Percentiles rank a stretch among this genome's conserved stretches.
Conservation (phyloP, 1,140 invertebrate species). For the Chionoecetes opilio region DNA sequence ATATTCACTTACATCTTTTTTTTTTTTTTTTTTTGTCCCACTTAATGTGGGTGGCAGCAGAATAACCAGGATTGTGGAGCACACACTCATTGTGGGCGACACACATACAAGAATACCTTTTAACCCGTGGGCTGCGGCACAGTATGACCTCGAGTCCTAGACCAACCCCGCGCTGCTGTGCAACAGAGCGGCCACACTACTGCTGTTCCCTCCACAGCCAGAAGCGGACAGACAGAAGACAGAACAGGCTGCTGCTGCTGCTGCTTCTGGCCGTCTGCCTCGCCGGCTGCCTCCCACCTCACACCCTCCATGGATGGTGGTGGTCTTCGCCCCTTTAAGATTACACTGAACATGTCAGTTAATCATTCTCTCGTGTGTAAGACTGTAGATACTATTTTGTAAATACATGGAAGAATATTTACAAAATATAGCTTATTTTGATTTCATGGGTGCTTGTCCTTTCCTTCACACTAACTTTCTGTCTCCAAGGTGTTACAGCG, state of each 20-base stretch:
- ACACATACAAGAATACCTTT: too few relatives aligned
- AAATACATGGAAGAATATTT: not conserved
- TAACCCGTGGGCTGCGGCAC: too few relatives aligned
- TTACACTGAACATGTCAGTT: not conserved
- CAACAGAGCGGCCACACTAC: not conserved
- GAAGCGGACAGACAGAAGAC: too few relatives aligned
- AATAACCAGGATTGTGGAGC: too few relatives aligned
- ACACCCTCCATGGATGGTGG: not conserved
- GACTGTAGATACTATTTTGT: constrained; percentile 8
- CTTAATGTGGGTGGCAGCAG: too few relatives aligned
- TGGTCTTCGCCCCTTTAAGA: not conserved
- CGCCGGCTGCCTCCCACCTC: not conserved
- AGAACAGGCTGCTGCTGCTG: too few relatives aligned
- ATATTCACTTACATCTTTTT: too few relatives aligned
- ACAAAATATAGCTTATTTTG: not conserved
- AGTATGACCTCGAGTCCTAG: too few relatives aligned
- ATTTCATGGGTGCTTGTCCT: not conserved
- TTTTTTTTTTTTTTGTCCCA: too few relatives aligned
- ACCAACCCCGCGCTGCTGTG: not conserved
- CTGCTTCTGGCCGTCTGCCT: not conserved
- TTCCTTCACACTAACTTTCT: too few relatives aligned
- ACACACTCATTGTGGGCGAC: too few relatives aligned
- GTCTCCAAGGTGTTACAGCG: too few relatives aligned
- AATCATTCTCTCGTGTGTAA: not conserved
- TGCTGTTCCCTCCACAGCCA: not conserved